Percentiles rank a stretch among this genome's conserved stretches.
Evolutionary conservation across 1,140 invertebrate genomes (phyloP).

Genomic region (Akabosia matsudoensis): DNA sequence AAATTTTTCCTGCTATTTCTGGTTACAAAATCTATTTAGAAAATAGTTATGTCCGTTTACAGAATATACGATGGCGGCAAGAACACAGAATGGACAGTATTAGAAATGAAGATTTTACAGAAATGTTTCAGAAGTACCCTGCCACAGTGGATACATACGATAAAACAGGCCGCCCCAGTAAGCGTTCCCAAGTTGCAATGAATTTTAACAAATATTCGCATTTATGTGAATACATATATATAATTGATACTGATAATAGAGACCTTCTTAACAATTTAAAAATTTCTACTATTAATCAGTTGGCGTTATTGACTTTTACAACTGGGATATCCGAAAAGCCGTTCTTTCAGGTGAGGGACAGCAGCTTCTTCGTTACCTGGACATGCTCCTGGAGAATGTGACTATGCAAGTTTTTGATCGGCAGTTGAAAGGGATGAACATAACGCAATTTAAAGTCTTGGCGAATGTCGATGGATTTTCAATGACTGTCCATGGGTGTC

Average conservation of each 20-base stretch:
- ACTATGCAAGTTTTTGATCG: background rate
- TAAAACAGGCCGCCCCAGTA: background rate
- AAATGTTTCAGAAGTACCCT: background rate
- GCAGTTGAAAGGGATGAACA: background rate
- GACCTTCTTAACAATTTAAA: background rate
- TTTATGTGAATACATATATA: too few relatives aligned
- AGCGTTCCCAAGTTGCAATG: too few relatives aligned
- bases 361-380: background rate
- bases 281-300: background rate
- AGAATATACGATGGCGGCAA: background rate
- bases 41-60: background rate
- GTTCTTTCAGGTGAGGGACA: background rate
- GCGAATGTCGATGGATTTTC: background rate
- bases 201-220: too few relatives aligned
- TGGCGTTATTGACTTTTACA: background rate
- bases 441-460: background rate
- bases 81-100: background rate
- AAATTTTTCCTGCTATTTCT: background rate
- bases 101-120: background rate
- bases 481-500: background rate
- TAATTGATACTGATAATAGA: background rate
- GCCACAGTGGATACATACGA: background rate
- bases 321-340: background rate
- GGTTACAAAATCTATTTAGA: background rate
- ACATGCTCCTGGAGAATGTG: slow-evolving; percentile 1